These are phyloP conservation scores for Morelia viridis DNA, from an alignment of 2,797 vertebrate species.

Conservation along the genomic window DNA sequence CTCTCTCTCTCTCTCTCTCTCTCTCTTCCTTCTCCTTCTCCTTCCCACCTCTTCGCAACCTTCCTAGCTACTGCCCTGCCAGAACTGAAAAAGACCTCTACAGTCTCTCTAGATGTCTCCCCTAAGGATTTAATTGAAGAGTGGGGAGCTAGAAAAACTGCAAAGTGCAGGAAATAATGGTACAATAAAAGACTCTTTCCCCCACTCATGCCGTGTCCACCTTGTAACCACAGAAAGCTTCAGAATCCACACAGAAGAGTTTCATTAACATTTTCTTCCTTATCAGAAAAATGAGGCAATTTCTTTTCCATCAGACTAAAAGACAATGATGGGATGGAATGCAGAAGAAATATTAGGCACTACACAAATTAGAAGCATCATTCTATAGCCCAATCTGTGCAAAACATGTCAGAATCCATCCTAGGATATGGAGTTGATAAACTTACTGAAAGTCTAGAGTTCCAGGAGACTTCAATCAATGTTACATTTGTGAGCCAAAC, in stretches of 20 bases:
- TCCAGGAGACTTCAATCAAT: not conserved
- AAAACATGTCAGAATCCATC: not conserved
- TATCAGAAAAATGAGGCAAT: not conserved
- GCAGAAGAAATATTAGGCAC: not conserved
- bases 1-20: rapidly evolving
- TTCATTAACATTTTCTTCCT: not conserved
- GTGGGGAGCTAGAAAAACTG: not conserved
- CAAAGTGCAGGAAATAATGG: not conserved
- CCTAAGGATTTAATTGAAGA: not conserved
- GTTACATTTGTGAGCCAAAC: not conserved
- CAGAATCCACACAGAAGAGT: not conserved
- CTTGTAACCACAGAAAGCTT: not conserved
- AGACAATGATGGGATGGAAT: not conserved
- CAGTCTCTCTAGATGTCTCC: not conserved
- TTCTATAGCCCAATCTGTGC: constrained; percentile 39
- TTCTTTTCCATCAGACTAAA: not conserved
- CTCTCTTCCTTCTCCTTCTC: not conserved
- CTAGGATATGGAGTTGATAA: not conserved
- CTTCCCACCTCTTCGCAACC: too few relatives aligned
- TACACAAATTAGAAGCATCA: constrained; percentile 42
- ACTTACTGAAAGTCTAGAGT: not conserved
- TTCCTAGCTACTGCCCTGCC: not conserved
- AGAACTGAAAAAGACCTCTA: not conserved
- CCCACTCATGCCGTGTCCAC: not conserved
- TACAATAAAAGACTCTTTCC: not conserved